Evolutionary conservation across 2,113 vertebrate species (phyloP).

Genomic region (Glaucomys volans): DNA sequence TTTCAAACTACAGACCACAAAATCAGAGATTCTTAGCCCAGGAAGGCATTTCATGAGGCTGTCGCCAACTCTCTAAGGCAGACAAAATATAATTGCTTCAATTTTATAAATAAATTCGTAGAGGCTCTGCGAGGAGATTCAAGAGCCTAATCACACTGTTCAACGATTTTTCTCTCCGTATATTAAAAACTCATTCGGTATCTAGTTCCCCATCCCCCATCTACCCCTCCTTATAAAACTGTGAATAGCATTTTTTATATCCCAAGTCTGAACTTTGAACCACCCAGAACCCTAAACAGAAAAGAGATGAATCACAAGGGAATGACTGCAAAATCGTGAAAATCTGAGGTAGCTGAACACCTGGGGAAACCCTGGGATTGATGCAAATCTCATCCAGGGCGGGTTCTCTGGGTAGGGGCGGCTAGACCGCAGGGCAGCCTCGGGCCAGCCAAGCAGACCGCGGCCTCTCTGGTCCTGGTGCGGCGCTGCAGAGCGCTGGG

Average conservation of each 20-base stretch:
- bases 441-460: neutral
- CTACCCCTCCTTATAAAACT: neutral
- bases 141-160: neutral
- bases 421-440: neutral
- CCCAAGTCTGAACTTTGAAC: conserved; percentile 20
- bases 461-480: neutral
- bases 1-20: neutral
- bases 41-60: neutral
- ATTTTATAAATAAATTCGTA: neutral
- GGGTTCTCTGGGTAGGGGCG: neutral
- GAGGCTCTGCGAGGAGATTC: neutral
- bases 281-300: too few species aligned
- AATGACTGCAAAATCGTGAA: neutral
- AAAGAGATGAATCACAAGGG: neutral
- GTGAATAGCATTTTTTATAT: neutral
- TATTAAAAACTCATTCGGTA: neutral
- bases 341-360: neutral
- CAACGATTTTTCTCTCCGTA: neutral
- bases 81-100: neutral
- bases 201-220: neutral
- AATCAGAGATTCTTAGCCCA: neutral
- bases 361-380: neutral
- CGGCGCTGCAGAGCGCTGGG: neutral
- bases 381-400: neutral
- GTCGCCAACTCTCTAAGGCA: neutral